phyloP scores from a whole-genome alignment of 2,888 invertebrate species.

The Drosophila pegasa region DNA sequence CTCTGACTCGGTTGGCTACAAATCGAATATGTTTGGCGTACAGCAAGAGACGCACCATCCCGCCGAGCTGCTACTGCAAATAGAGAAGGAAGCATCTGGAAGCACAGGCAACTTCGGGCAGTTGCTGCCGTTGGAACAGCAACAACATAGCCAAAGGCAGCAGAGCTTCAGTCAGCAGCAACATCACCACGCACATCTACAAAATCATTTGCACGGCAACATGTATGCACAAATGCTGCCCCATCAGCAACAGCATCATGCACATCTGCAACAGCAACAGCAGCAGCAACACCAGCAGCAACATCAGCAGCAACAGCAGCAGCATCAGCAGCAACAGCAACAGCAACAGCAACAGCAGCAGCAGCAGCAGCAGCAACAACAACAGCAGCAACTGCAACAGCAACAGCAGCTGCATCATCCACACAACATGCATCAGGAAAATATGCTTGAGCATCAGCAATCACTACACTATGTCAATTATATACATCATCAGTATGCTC shows the following conservation, averaged over 20 bases:
- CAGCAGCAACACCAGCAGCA: slow-evolving; percentile 15
- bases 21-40: slow-evolving; percentile 32
- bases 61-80: slow-evolving; percentile 57
- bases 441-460: slow-evolving; percentile 29
- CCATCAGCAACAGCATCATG: slow-evolving; percentile 50
- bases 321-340: slow-evolving; percentile 21
- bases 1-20: slow-evolving; percentile 12
- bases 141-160: slow-evolving; percentile 45
- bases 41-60: slow-evolving; percentile 33
- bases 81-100: slow-evolving; percentile 47
- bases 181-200: slow-evolving; percentile 38
- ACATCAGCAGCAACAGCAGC: slow-evolving; percentile 7
- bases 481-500: slow-evolving; percentile 63
- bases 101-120: slow-evolving; percentile 42
- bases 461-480: slow-evolving; percentile 56
- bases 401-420: slow-evolving; percentile 24
- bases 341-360: slow-evolving; percentile 19
- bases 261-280: slow-evolving; percentile 14
- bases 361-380: slow-evolving; percentile 8
- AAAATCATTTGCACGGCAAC: slow-evolving; percentile 39
- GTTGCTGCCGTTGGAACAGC: slow-evolving; percentile 55
- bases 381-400: slow-evolving; percentile 7
- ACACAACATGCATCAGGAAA: slow-evolving; percentile 44
- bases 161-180: slow-evolving; percentile 58
- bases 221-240: slow-evolving; percentile 62